A percentile compares a stretch with the other conserved stretches of the same genome.
Evolutionary conservation across 2,797 vertebrate species (phyloP).

Genomic region (Poeciliopsis presidionis): DNA sequence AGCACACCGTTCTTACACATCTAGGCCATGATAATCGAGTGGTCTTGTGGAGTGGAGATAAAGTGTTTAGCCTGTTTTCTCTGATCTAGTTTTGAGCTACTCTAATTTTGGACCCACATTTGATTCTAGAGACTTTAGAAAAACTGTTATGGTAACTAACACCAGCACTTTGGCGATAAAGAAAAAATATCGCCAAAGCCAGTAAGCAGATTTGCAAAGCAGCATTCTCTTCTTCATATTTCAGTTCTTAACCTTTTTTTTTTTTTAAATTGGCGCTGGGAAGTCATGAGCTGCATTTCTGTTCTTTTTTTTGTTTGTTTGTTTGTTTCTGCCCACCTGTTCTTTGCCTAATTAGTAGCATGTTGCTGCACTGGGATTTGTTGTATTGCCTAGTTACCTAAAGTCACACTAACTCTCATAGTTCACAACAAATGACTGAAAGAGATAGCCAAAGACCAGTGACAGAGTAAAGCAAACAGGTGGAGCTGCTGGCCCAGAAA

Average conservation of each 20-base stretch:
- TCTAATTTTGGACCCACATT: slow-evolving; percentile 29
- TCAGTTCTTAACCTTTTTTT: slow-evolving; percentile 24
- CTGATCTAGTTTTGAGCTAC: slow-evolving; percentile 39
- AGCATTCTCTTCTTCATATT: background rate
- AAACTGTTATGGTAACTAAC: background rate
- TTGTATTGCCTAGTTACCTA: background rate
- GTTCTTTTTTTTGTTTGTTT: background rate
- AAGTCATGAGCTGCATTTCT: slow-evolving; percentile 24
- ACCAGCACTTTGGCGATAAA: background rate
- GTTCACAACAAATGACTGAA: slow-evolving; percentile 55
- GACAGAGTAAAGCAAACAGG: background rate
- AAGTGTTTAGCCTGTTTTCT: slow-evolving; percentile 48
- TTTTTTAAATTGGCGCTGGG: slow-evolving; percentile 25
- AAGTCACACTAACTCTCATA: slow-evolving; percentile 9
- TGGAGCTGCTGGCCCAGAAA: slow-evolving; percentile 15
- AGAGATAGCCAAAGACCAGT: background rate
- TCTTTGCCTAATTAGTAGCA: slow-evolving; percentile 31
- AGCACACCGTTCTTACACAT: slow-evolving; percentile 16
- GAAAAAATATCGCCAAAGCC: background rate
- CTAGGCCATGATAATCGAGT: slow-evolving; percentile 44
- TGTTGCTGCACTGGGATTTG: slow-evolving; percentile 44
- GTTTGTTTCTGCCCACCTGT: slow-evolving; percentile 1
- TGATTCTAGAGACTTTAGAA: background rate
- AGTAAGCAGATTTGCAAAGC: background rate
- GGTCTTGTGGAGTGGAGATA: slow-evolving; percentile 26